A percentile compares a stretch with the other conserved stretches of the same genome.
Evolutionary conservation across 2,888 invertebrate species (phyloP).

Genomic region (Amblyjoppa proteus): DNA sequence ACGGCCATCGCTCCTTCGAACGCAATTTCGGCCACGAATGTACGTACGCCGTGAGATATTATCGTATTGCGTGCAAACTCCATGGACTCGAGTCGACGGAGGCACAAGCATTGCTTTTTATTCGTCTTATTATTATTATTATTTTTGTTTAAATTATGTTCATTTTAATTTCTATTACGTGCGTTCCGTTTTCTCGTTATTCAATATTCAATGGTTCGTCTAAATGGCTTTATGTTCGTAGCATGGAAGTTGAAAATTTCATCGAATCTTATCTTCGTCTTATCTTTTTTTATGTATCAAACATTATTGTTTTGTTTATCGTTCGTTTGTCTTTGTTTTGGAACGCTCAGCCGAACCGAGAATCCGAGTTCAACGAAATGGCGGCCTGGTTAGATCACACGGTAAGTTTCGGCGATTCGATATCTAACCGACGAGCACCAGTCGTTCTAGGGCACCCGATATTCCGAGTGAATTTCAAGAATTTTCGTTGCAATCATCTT

Average conservation of each 20-base stretch:
- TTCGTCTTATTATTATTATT: constrained; percentile 47
- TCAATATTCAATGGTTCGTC: background rate
- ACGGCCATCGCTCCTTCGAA: constrained; percentile 49
- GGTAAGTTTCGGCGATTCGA: constrained; percentile 87
- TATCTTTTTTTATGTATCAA: constrained; percentile 63
- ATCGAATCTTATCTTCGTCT: constrained; percentile 7
- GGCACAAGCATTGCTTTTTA: background rate
- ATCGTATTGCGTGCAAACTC: constrained; percentile 1
- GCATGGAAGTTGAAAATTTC: background rate
- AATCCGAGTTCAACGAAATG: constrained; percentile 97
- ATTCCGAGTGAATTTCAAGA: background rate
- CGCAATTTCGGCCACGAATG: constrained; percentile 68
- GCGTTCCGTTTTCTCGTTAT: constrained; percentile 71
- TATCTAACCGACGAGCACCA: no score
- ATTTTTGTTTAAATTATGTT: constrained; percentile 69
- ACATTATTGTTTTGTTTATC: constrained; percentile 73
- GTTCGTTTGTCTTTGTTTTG: constrained; percentile 80
- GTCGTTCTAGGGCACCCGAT: background rate
- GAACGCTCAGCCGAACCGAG: constrained; percentile 86
- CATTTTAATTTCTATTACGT: no score
- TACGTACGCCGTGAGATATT: constrained; percentile 73
- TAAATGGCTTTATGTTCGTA: constrained; percentile 67
- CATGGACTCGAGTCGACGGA: background rate
- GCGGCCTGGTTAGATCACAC: constrained; percentile 96
- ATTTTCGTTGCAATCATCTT: background rate